Evolutionary conservation across 1,140 invertebrate genomes (phyloP), one percentile per base, ranked within the genome.

Genomic region (Euura saliciscinereae): DNA sequence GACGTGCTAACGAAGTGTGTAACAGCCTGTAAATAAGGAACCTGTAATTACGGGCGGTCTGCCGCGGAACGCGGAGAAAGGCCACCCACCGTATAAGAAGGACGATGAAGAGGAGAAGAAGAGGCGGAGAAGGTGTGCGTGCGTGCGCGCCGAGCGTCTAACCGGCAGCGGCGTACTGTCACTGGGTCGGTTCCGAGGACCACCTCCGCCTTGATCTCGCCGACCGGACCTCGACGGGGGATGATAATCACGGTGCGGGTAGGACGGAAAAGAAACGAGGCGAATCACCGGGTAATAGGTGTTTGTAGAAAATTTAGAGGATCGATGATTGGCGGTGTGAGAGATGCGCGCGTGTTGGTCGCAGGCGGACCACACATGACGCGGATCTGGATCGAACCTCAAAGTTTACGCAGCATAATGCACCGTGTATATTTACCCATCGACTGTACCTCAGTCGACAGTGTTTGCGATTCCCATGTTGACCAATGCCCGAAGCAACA

Each of bases 21-120:
- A 85, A 86, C 84, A 86, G 82, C 82, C 84, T 82, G 81, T 85
- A 87, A 87, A 86, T 86, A 85, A 86, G 83, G 84, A 87, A 86
- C 84, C 84, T 84, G 83, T 86, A 87, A 86, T 87, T 87, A 87
- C 77, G 83, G 78, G 70, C 78, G 79, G 81, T 79, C 79, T 82
- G 80, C 80, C 78, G 81, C 80, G 78, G 71, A 28, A 80, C 78
- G 75, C 75, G 76, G 51, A 59, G 72, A 64, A 64, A 76, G 71
- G 74, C 83, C 85, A 85, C 84, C 51, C 51, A 59, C 51, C 51
- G 51, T 8, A 59, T 8, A n/a, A 59, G 13, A n/a, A 59, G 3
- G 51, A 59, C 10, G 51, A 59, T 8, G 13, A 6, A n/a, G 8
- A 2, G 51, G 13, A n/a, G 51, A 59, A n/a, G 3, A 3, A n/a